Conservation (phyloP, 1,140 invertebrate genomes). For the Drosophila carrolli region DNA sequence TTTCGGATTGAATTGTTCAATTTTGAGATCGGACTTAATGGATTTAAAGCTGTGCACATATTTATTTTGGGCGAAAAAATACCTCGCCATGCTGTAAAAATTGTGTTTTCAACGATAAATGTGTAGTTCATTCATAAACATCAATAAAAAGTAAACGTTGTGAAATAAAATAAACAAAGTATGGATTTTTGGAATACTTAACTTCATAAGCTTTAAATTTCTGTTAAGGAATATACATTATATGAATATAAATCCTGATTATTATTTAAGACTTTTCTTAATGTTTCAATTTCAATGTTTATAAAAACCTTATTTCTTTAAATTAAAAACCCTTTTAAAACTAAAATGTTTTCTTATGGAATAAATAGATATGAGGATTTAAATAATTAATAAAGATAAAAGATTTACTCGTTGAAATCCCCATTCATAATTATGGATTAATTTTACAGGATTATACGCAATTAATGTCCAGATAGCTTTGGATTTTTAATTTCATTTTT, state of each 20-base stretch:
- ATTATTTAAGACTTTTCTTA: too few relatives aligned
- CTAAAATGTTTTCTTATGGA: too few relatives aligned
- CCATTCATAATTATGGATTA: slow-evolving; percentile 21
- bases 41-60: slow-evolving; percentile 28
- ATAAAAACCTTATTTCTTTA: too few relatives aligned
- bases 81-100: background rate
- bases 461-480: slow-evolving; percentile 27
- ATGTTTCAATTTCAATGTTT: too few relatives aligned
- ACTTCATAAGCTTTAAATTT: too few relatives aligned
- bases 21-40: slow-evolving; percentile 21
- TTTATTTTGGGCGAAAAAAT: slow-evolving; percentile 21
- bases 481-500: slow-evolving; percentile 33
- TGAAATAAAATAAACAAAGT: background rate
- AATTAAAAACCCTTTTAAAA: too few relatives aligned
- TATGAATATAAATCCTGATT: too few relatives aligned
- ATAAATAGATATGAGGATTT: too few relatives aligned
- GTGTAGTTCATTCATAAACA: background rate
- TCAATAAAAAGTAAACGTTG: background rate
- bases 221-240: too few relatives aligned
- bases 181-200: too few relatives aligned
- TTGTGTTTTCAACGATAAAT: too few relatives aligned
- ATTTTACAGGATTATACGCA: slow-evolving; percentile 21
- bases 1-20: slow-evolving; percentile 48
- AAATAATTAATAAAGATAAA: background rate
- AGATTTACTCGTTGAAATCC: slow-evolving; percentile 1